A percentile compares a stretch with the other conserved stretches of the same genome.
phyloP scores from a whole-genome alignment of 2,113 vertebrate species.

The Chloropsis hardwickii region DNA sequence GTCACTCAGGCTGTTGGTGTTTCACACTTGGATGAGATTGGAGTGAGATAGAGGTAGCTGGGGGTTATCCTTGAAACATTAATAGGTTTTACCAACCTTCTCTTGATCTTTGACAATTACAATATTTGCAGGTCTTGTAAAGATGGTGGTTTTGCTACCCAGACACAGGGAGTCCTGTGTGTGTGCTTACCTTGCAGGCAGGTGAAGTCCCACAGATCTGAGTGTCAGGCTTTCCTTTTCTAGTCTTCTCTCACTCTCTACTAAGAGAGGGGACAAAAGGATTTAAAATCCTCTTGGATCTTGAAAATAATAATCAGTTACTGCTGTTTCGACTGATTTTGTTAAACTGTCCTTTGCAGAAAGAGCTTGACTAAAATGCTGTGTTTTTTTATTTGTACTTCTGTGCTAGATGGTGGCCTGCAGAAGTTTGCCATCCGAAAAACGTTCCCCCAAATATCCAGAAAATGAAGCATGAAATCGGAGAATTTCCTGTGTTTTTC shows the following conservation, averaged over 20 bases:
- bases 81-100: not conserved
- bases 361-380: slow-evolving; percentile 48
- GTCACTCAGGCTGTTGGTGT: not conserved
- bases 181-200: not conserved
- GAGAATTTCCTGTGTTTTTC: slow-evolving; percentile 99
- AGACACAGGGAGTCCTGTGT: not conserved
- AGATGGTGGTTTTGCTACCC: not conserved
- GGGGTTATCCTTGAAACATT: not conserved
- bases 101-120: not conserved
- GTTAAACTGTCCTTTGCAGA: not conserved
- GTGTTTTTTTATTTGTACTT: slow-evolving; percentile 65
- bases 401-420: slow-evolving; percentile 94
- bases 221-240: not conserved
- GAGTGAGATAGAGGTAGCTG: not conserved
- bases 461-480: slow-evolving; percentile 95
- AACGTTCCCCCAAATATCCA: slow-evolving; percentile 97
- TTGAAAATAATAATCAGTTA: not conserved
- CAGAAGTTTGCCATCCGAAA: slow-evolving; percentile 95
- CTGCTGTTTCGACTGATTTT: not conserved
- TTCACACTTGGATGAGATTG: not conserved
- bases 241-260: not conserved
- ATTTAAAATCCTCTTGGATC: not conserved
- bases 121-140: not conserved
- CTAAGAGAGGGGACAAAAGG: not conserved
- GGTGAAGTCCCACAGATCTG: not conserved